Base-by-base conservation (phyloP, 1,140 invertebrate genomes). In the Holotrichia oblita region DNA sequence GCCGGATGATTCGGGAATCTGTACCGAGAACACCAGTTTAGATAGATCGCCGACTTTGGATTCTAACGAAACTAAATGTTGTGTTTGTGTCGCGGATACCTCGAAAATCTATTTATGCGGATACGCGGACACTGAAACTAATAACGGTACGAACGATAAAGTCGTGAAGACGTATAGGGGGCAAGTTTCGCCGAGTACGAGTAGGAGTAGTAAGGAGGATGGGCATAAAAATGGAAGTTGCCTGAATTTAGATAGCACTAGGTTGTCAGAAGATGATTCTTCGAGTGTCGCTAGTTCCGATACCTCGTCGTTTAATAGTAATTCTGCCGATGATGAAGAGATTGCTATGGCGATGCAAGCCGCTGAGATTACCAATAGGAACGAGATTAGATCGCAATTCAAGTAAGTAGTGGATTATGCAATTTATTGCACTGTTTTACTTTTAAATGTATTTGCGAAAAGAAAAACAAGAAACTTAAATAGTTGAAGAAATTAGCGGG, bases 251-350 rank as follows among this genome's bases (percentile, higher is more conserved):
- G 40, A 55, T 7, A 24, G 0, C 1, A 40, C n/a, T 10, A 73
- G n/a, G 9, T n/a, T 76, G 10, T 48, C 72, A 7, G 80, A 80
- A 8, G 83, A 83, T 12, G 83, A 84, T 55, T 73, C 73, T 40
- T 81, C 82, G 0, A 84, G 84, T 61, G 74, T 81, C 0, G 81
- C 80, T 27, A 83, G 81, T 77, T 85, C 83, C 55, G 86, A 85
- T 84, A 85, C 83, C 82, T 93, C 92, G 2, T 95, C 94, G 76
- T 95, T 93, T 82, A 93, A 93, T 79, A 95, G 95, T 48, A 94
- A 94, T 80, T 95, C 93, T 83, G 94, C 94, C 76, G 95, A 97
- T 85, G 95, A 97, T 83, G 95, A 96, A 83, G 95, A 97, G 84
- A 96, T 97, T 76, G 95, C 95, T 0, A 86, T 96, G 22, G 95